Evolutionary conservation across 2,113 vertebrate species (phyloP).

Genomic region (Grammomys dolichurus): DNA sequence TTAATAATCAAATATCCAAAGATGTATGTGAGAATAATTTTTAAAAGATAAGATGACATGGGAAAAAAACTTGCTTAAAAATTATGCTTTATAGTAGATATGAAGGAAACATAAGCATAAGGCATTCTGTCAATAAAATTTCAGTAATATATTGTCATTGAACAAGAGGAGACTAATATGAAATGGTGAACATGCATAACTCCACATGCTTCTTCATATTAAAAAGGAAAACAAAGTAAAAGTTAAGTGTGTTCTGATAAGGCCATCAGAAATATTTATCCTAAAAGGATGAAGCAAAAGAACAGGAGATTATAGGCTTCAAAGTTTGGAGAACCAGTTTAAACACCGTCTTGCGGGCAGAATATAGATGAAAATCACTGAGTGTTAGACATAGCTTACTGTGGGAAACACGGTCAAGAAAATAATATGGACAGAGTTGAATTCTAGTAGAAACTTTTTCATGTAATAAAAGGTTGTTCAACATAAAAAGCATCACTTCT

Average conservation of each 20-base stretch:
- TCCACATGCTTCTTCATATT: not conserved
- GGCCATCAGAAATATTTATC: not conserved
- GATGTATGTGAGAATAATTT: not conserved
- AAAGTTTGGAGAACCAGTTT: not conserved
- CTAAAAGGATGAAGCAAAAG: not conserved
- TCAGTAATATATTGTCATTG: not conserved
- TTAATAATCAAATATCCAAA: conserved; percentile 1
- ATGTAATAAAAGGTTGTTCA: not conserved
- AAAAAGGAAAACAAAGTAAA: not conserved
- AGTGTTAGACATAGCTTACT: not conserved
- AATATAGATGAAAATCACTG: not conserved
- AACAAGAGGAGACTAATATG: not conserved
- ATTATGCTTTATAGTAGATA: not conserved
- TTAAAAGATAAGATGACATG: not conserved
- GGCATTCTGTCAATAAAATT: not conserved
- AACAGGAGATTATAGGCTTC: not conserved
- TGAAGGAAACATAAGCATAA: not conserved
- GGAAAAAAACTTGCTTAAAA: not conserved
- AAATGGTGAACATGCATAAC: not conserved
- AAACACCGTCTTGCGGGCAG: not conserved
- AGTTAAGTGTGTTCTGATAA: not conserved
- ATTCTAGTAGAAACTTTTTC: not conserved
- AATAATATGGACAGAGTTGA: not conserved
- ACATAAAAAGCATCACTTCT: not conserved
- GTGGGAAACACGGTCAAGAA: not conserved